Base-by-base conservation (phyloP, 2,113 vertebrate genomes). In the Callionymus lyra region DNA sequence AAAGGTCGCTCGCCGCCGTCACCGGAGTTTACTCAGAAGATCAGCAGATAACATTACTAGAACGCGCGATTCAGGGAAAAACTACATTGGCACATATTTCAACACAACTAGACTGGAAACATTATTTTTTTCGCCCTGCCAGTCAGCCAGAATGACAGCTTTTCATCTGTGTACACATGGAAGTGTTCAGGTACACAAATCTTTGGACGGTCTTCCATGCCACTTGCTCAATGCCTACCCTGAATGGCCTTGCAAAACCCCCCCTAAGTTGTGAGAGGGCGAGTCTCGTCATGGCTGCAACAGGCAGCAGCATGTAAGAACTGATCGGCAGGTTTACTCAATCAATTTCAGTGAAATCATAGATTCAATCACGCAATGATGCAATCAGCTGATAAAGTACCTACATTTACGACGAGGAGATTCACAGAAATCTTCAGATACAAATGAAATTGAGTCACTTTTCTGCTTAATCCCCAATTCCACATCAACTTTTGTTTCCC, bases 61-160 rank as follows among this genome's bases (percentile, higher is more conserved):
- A 84, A 83, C 3, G 41, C n/a, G 13, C 38, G 34, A 38, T 84
- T 80, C 77, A 47, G 40, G 48, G 82, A 80, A 85, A 68, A 64
- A 2, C 27, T 12, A 40, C 46, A 11, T 6, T 58, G 74, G 59
- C 50, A 70, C 59, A 63, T 21, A 70, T 72, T 65, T 61, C 36
- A 41, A 53, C 46, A 49, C 2, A 6, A 16, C 14, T 44, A 46
- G 37, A 17, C 32, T 35, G 55, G 36, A n/a, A 44, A 43, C 42
- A 2, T 48, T 47, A 3, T 39, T 36, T 37, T 35, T 6, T 10
- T 48, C n/a, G n/a, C n/a, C 44, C 12, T n/a, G 6, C 14, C 48
- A 27, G 34, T 13, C 38, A 45, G 44, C 10, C 17, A 33, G 31
- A 39, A 17, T 33, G n/a, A 42, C 9, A 16, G 21, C 1, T 0